phyloP scores from a whole-genome alignment of 37 sponge, comb jelly and placozoan genomes.

The Geodia barretti region DNA sequence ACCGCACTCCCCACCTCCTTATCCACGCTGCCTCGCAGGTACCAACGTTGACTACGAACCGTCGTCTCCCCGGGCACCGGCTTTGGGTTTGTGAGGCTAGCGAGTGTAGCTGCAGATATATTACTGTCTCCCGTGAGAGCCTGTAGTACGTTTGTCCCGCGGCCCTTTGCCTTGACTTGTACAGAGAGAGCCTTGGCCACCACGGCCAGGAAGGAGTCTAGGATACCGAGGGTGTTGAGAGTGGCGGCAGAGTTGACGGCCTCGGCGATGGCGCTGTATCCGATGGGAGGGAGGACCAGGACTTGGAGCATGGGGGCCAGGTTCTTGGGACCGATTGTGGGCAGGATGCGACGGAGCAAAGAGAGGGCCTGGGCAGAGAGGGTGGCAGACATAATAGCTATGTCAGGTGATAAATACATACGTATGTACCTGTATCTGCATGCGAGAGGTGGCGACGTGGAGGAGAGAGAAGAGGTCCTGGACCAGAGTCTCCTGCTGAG shows the following conservation, averaged over 20 bases:
- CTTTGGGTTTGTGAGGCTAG: constrained; percentile 46
- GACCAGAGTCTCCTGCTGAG: constrained; percentile 76
- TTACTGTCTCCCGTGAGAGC: constrained; percentile 36
- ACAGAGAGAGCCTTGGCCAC: constrained; percentile 83
- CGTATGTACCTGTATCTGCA: constrained; percentile 80
- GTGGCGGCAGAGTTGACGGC: constrained; percentile 74
- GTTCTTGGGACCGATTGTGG: constrained; percentile 80
- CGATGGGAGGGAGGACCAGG: constrained; percentile 75
- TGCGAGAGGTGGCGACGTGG: constrained; percentile 80
- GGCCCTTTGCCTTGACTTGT: constrained; percentile 76
- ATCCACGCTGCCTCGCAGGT: constrained; percentile 66
- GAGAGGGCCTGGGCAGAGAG: constrained; percentile 50
- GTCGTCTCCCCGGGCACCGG: constrained; percentile 60
- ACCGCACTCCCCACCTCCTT: constrained; percentile 87
- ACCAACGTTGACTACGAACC: constrained; percentile 66
- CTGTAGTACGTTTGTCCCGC: constrained; percentile 61
- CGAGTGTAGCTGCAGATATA: constrained; percentile 53
- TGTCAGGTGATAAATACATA: neutral
- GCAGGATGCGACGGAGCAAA: constrained; percentile 77
- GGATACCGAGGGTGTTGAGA: constrained; percentile 72
- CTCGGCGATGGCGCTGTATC: constrained; percentile 84
- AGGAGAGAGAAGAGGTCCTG: constrained; percentile 85
- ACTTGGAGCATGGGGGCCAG: constrained; percentile 76
- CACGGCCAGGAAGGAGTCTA: constrained; percentile 83
- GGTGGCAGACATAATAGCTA: neutral